Percentiles rank a stretch among this genome's conserved stretches.
Conservation (phyloP, 2,113 vertebrate genomes). For the Pelvicachromis taeniatus region DNA sequence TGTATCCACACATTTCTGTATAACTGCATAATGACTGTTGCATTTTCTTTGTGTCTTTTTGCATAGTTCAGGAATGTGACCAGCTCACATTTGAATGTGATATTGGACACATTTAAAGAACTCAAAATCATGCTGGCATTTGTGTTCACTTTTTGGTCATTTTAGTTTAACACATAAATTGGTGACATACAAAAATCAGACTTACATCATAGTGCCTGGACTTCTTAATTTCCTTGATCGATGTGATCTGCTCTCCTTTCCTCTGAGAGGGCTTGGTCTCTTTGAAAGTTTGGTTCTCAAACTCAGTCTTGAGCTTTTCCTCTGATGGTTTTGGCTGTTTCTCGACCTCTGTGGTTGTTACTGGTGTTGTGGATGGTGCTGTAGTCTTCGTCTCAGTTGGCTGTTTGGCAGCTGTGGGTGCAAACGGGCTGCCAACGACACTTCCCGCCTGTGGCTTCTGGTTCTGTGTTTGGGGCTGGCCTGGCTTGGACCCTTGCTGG, state of each 20-base stretch:
- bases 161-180: constrained; percentile 5
- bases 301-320: constrained; percentile 50
- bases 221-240: constrained; percentile 75
- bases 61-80: not conserved
- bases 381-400: constrained; percentile 67
- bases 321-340: constrained; percentile 46
- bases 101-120: not conserved
- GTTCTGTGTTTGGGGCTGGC: constrained; percentile 43
- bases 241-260: constrained; percentile 71
- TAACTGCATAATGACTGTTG: rapidly evolving
- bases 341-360: constrained; percentile 36
- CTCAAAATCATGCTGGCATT: not conserved
- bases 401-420: constrained; percentile 64
- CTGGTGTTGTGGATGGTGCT: not conserved
- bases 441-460: constrained; percentile 58
- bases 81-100: not conserved
- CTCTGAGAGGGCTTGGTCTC: constrained; percentile 59
- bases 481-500: constrained; percentile 53
- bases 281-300: constrained; percentile 48
- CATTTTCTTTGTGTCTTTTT: not conserved
- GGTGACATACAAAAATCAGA: not conserved
- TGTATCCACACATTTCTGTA: not conserved
- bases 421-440: constrained; percentile 32
- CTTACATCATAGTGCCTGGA: constrained; percentile 86
- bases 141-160: not conserved